Base-by-base conservation (phyloP, 1,140 invertebrate genomes). In the Meteorus sp. region DNA sequence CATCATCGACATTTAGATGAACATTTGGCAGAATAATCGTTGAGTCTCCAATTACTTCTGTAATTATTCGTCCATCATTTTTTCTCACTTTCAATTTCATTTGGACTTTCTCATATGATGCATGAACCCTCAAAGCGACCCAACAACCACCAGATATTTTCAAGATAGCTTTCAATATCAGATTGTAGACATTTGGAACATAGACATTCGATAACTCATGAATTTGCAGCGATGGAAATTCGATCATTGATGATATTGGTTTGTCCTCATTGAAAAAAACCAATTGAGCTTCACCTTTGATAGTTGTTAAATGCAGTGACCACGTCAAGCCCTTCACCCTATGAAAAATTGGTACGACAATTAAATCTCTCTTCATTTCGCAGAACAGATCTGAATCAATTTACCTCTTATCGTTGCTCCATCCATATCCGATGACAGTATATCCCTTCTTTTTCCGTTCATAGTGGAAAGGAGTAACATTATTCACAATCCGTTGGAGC, bases 381-480 rank as follows among this genome's bases (percentile, higher is more conserved):
- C n/a, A 39, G 13, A 3, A n/a, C n/a, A n/a, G n/a, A n/a, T n/a
- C n/a, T n/a, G n/a, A n/a, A 4, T 39, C 37, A 9, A 7, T 9
- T 39, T n/a, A 9, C 15, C 37, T n/a, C n/a, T 39, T 39, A 13
- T 29, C 8, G 13, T 65, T 52, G 19, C 47, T 58, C 66, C 66
- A 73, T 0, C 74, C 75, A 19, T 78, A 79, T 37, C 69, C 67
- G 3, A 80, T 47, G 0, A 79, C 39, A 5, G 76, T 79, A 37
- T 76, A 80, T 5, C 76, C 77, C 0, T 58, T 44, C 7, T 29
- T 27, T 15, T 67, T 63, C 4, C 62, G 17, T 3, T 15, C 4
- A 45, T 75, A 79, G 8, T 57, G 43, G 37, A 29, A 17, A 1
- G 70, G 57, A 2, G 61, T 57, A 9, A 67, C 68, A n/a, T 69